These are phyloP conservation scores for Elegia similella DNA, from an alignment of 2,888 invertebrate genomes.

Conservation along the genomic window DNA sequence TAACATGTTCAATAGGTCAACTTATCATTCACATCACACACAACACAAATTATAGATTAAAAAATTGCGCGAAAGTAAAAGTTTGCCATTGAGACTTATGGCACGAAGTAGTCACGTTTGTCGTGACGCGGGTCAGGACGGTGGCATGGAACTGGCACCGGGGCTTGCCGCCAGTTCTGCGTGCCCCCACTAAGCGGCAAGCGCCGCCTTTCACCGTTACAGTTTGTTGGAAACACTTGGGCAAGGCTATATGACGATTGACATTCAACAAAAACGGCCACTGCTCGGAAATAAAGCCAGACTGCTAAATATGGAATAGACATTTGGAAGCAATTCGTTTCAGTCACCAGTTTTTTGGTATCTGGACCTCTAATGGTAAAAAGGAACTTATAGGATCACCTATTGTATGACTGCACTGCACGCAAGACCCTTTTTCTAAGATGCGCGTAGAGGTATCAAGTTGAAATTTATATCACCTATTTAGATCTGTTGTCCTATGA, in stretches of 20 bases:
- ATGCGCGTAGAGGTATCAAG: no score
- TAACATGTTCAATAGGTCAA: slow-evolving; percentile 59
- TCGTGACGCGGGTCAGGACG: slow-evolving; percentile 25
- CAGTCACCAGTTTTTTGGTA: no score
- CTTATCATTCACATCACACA: slow-evolving; percentile 34
- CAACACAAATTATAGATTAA: slow-evolving; percentile 39
- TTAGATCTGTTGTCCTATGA: no score
- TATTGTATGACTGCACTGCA: no score
- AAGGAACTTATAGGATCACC: no score
- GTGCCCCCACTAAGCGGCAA: slow-evolving; percentile 14
- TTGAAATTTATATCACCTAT: no score
- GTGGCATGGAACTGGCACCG: slow-evolving; percentile 1
- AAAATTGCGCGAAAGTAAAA: slow-evolving; percentile 61
- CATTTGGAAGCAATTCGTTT: background rate
- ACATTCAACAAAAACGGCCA: slow-evolving; percentile 73
- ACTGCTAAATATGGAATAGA: slow-evolving; percentile 14
- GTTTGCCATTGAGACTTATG: slow-evolving; percentile 40
- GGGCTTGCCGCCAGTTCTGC: background rate
- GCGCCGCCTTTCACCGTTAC: slow-evolving; percentile 66
- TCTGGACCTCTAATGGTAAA: no score
- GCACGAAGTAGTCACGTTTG: slow-evolving; percentile 25
- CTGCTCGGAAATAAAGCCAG: slow-evolving; percentile 60
- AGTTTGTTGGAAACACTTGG: slow-evolving; percentile 72
- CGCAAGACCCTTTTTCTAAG: no score
- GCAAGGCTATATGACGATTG: slow-evolving; percentile 78